A percentile compares a stretch with the other conserved stretches of the same genome.
phyloP scores from a whole-genome alignment of 2,797 vertebrate species.

The Arremon aurantiirostris region DNA sequence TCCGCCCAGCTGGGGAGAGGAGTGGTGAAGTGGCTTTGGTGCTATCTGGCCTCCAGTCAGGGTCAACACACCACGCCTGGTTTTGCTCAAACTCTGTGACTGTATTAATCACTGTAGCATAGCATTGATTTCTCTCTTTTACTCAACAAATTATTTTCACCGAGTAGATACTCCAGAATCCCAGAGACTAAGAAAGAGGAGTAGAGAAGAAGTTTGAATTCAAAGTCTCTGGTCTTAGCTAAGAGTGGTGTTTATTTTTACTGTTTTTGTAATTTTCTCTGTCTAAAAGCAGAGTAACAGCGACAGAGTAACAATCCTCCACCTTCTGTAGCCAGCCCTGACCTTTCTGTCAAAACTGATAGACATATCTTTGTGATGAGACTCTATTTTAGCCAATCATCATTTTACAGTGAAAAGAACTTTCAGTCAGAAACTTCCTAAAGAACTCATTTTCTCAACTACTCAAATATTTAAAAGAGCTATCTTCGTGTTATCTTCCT shows the following conservation, averaged over 20 bases:
- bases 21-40: neutral
- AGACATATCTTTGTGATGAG: neutral
- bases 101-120: neutral
- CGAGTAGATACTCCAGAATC: neutral
- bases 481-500: neutral
- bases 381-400: neutral
- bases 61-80: neutral
- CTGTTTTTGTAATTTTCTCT: neutral
- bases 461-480: neutral
- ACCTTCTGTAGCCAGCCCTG: neutral
- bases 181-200: neutral
- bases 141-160: neutral
- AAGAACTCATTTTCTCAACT: neutral
- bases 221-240: neutral
- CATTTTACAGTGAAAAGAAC: neutral
- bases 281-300: neutral
- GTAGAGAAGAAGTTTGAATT: neutral
- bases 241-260: neutral
- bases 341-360: neutral
- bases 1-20: accelerated
- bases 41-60: neutral
- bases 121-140: neutral
- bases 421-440: neutral
- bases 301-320: neutral
- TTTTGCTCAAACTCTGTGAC: neutral